Evolutionary conservation across 2,888 invertebrate species (phyloP), one percentile per base, ranked within the genome.

Genomic region (Lepidochrysops patricia): DNA sequence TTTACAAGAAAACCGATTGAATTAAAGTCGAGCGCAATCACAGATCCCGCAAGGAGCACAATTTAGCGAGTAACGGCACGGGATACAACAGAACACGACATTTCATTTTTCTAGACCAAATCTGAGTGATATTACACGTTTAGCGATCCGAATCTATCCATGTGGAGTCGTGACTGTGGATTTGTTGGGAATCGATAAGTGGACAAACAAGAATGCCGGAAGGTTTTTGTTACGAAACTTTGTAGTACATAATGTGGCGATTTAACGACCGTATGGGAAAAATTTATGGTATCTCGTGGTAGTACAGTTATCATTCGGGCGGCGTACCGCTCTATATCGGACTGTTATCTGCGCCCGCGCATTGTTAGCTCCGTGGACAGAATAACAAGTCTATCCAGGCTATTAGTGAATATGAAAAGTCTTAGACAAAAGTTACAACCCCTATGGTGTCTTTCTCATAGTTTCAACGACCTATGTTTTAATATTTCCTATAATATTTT

Each of bases 311-410:
- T 77, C 79, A 81, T 85, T 82, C 80, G 70, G 68, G 67, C 75
- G 76, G 80, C 80, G 81, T 80, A 79, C 63, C 70, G 72, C 72
- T 75, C 78, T 72, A 74, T 80, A 80, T 81, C 81, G 74, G 72
- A 63, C 72, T 73, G 72, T 72, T 81, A 84, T 86, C 82, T 68
- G 74, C 72, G 73, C 72, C 70, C 68, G 76, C 72, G 79, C 84
- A 77, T 87, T 86, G 87, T 87, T 87, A 87, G 80, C 71, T 77
- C 70, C 87, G 86, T 82, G 87, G 72, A 64, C 72, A 66, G 87
- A 83, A 86, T 89, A 85, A 77, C 79, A 83, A 84, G 75, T 82
- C 76, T 72, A 79, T 79, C 72, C 68, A 68, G 71, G 71, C 79
- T 80, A 82, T 84, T 85, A 84, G 79, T 73, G 77, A 84, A 85